Evolutionary conservation across 2,797 vertebrate genomes (phyloP).

Genomic region (Anniella stebbinsi): DNA sequence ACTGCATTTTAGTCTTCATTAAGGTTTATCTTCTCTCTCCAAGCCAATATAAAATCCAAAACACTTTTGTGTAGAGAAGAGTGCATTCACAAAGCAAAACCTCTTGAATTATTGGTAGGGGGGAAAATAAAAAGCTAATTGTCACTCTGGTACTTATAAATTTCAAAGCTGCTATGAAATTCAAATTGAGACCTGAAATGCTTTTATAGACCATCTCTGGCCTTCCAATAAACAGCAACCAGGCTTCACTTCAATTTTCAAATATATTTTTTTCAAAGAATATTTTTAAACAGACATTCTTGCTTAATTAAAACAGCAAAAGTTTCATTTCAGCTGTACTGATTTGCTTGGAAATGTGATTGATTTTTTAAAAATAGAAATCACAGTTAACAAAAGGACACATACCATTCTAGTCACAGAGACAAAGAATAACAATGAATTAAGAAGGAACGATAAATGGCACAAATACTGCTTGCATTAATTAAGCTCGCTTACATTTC

Average conservation of each 20-base stretch:
- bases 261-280: constrained; percentile 69
- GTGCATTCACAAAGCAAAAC: constrained; percentile 34
- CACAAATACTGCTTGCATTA: constrained; percentile 51
- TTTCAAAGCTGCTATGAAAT: constrained; percentile 85
- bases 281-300: constrained; percentile 74
- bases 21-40: constrained; percentile 40
- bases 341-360: constrained; percentile 75
- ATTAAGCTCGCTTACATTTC: constrained; percentile 54
- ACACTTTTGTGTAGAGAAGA: constrained; percentile 42
- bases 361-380: constrained; percentile 71
- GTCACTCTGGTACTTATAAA: constrained; percentile 77
- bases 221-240: constrained; percentile 60
- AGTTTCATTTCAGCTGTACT: constrained; percentile 71
- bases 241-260: constrained; percentile 71
- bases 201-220: constrained; percentile 75
- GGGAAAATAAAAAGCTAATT: constrained; percentile 63
- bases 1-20: constrained; percentile 43
- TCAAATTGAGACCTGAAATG: constrained; percentile 81
- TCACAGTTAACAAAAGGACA: constrained; percentile 70
- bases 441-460: constrained; percentile 67
- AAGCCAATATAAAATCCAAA: constrained; percentile 38
- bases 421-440: constrained; percentile 61
- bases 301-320: constrained; percentile 85
- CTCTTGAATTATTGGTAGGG: constrained; percentile 51
- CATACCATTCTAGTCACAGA: constrained; percentile 65